Base-by-base conservation (phyloP, 2,113 vertebrate genomes). In the human region DNA sequence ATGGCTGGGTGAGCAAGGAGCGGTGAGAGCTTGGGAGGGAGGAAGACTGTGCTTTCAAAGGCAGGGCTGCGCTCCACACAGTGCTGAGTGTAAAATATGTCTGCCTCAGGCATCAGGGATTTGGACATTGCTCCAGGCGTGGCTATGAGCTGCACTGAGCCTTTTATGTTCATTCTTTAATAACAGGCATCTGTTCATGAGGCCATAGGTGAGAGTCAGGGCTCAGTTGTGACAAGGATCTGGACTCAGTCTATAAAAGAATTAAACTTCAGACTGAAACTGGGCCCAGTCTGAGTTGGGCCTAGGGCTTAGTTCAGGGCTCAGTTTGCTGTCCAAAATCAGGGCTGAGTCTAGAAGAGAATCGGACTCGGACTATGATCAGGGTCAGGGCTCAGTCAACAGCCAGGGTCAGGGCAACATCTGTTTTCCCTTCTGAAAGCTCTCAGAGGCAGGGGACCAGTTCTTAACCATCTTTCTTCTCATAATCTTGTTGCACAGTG, bases 41-140 rank as follows among this genome's bases (percentile, higher is more conserved):
- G 23, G 13, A 27, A 43, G 10, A 1, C 1, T 11, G 16, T 2
- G 8, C 68, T 93, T 61, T 50, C 52, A 25, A 23, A 48, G 45
- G 40, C 50, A 45, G n/a, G 32, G 1, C 11, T 45, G 45, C 0
- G 5, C 25, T 48, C 76, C 50, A 6, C 5, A 0, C 3, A 1
- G 72, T 7, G 50, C 85, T 40, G n/a, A 1, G 6, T 48, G 48
- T 5, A 9, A 43, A n/a, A 5, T 12, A 23, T 0, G 1, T 52
- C 66, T n/a, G 32, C 20, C 40, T 73, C 35, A 2, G 45, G 17
- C 1, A 3, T 12, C 7, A 8, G 61, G 85, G 52, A 38, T 43
- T 13, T 25, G 59, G 48, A 22, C 7, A 2, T 55, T 12, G 43
- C 30, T 72, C n/a, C 52, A 90, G 52, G 61, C 4, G 5, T 30